Base-by-base conservation (phyloP, 1,140 invertebrate species). In the Zaprionus ghesquierei region DNA sequence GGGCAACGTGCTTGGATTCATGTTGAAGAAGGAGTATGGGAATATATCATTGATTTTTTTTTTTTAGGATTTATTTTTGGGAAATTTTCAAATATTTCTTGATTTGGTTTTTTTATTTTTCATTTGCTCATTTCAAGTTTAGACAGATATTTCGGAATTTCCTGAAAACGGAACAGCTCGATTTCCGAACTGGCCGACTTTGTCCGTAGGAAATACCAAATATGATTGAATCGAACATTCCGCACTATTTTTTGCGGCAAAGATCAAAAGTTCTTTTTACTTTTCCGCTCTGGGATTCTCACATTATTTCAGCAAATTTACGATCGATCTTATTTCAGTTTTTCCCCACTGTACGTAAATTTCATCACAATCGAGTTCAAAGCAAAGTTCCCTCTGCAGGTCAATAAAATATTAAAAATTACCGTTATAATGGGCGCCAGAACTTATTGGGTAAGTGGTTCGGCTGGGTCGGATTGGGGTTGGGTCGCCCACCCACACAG, bases 391-490 rank as follows among this genome's bases (percentile, higher is more conserved):
- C 49, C 20, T 31, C 33, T 23, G n/a, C 12, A 12, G 6, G 59
- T 71, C 53, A 60, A 80, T 80, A 86, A 86, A 86, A 86, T 86
- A 86, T 86, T 86, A 86, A 78, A 86, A 86, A 86, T 86, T 81
- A 68, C 59, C 54, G 62, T 69, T 70, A 85, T 69, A 66, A 84
- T 41, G 49, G 72, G 72, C 72, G 77, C 62, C 70, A 68, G 33
- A 31, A 20, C n/a, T 29, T 22, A 9, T 54, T 60, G 68, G 75
- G 62, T 63, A 50, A 58, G 76, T 84, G 64, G 81, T 65, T 85
- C n/a, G 77, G 13, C 35, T 41, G 13, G 31, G 31, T 33, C 31
- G 31, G 12, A n/a, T n/a, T n/a, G n/a, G n/a, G n/a, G n/a, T n/a
- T n/a, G n/a, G n/a, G n/a, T n/a, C n/a, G 41, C 41, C 81, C 81